Conservation (phyloP, 2,888 invertebrate genomes). For the Piscicola geometra region DNA sequence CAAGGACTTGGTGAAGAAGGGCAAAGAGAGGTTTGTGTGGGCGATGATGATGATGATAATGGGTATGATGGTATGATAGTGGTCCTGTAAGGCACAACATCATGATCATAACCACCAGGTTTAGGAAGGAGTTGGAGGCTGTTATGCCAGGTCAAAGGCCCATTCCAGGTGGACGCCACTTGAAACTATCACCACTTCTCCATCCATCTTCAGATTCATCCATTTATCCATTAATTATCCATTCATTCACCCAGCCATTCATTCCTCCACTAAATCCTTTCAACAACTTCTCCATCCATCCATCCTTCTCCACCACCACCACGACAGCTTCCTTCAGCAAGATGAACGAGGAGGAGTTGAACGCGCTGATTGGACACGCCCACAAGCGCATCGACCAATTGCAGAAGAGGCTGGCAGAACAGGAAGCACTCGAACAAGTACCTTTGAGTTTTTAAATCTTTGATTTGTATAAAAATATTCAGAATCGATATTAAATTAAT, state of each 20-base stretch:
- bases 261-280: no score
- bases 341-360: slow-evolving; percentile 66
- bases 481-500: background rate
- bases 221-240: no score
- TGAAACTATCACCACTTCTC: background rate
- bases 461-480: background rate
- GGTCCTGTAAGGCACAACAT: no score
- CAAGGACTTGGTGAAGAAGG: slow-evolving; percentile 68
- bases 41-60: no score
- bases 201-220: background rate
- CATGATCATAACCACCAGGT: background rate
- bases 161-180: no score
- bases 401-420: slow-evolving; percentile 70
- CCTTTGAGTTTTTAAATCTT: no score
- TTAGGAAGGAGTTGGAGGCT: slow-evolving; percentile 59
- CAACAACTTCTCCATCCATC: no score
- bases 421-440: slow-evolving; percentile 59
- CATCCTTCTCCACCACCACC: no score
- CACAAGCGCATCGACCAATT: slow-evolving; percentile 71
- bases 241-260: no score
- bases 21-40: slow-evolving; percentile 55
- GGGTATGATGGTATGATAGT: no score
- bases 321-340: slow-evolving; percentile 49
- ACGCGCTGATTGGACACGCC: slow-evolving; percentile 73
- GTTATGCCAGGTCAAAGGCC: no score